Percentiles rank a stretch among this genome's conserved stretches.
These are phyloP conservation scores for Bagarius yarrelli DNA, from an alignment of 2,113 vertebrate genomes.

Conservation along the genomic window DNA sequence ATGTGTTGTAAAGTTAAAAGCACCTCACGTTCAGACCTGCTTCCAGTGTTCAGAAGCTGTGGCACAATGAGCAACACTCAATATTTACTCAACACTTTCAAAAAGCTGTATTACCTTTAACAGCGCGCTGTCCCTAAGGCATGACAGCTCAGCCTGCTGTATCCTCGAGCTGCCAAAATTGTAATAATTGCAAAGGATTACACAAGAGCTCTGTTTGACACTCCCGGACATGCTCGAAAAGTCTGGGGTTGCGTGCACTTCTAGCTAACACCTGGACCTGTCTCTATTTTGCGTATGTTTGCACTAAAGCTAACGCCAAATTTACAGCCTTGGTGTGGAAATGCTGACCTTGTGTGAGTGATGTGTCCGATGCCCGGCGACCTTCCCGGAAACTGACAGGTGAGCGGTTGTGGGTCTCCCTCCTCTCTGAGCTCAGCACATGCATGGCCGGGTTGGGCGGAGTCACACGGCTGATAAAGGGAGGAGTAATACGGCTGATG, in stretches of 20 bases:
- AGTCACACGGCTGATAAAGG: slow-evolving; percentile 74
- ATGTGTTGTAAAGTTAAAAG: slow-evolving; percentile 4
- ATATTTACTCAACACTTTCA: slow-evolving; percentile 2
- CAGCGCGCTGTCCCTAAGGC: neutral
- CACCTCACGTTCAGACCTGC: slow-evolving; percentile 4
- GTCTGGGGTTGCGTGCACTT: no score
- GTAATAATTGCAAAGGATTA: neutral
- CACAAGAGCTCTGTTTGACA: neutral
- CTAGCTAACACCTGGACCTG: neutral
- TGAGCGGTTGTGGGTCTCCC: slow-evolving; percentile 91
- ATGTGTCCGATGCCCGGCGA: slow-evolving; percentile 92
- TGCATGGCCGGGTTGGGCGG: slow-evolving; percentile 89
- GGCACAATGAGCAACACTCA: neutral
- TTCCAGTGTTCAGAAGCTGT: neutral
- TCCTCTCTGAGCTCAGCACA: slow-evolving; percentile 79
- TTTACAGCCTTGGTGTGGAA: neutral
- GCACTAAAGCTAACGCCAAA: neutral
- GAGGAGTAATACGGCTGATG: slow-evolving; percentile 64
- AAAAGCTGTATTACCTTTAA: neutral
- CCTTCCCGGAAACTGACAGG: slow-evolving; percentile 97
- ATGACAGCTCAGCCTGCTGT: neutral
- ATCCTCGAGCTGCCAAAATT: neutral
- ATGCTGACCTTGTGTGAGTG: slow-evolving; percentile 88
- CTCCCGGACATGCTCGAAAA: neutral
- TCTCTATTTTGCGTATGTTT: neutral